Evolutionary conservation across 2,113 vertebrate species (phyloP).

Genomic region (Dicrurus megarhynchus): DNA sequence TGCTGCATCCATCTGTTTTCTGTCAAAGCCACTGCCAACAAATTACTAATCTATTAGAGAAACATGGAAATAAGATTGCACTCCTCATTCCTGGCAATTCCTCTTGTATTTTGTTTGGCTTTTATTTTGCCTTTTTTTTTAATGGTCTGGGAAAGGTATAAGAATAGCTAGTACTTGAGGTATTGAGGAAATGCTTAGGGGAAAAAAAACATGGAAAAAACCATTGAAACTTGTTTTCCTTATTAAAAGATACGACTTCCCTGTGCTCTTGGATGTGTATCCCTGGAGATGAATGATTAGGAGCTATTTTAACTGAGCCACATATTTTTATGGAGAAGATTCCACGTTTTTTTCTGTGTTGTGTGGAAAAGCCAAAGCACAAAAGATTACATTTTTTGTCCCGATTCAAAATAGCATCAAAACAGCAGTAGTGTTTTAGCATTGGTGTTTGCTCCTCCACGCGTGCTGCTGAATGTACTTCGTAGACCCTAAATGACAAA

Average conservation of each 20-base stretch:
- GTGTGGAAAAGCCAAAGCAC: not conserved
- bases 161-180: constrained; percentile 28
- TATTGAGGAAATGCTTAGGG: constrained; percentile 16
- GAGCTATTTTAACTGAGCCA: constrained; percentile 28
- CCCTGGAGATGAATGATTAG: constrained; percentile 45
- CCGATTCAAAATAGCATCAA: constrained; percentile 3
- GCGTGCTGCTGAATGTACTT: not conserved
- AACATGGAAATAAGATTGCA: constrained; percentile 78
- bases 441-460: not conserved
- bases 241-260: not conserved
- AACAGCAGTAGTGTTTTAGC: not conserved
- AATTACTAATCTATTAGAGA: constrained; percentile 89
- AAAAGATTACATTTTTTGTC: constrained; percentile 7
- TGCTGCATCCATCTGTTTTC: constrained; percentile 89
- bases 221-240: not conserved
- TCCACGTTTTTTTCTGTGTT: not conserved
- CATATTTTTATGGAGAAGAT: constrained; percentile 28
- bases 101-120: constrained; percentile 67
- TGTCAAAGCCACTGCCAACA: constrained; percentile 79
- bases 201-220: not conserved
- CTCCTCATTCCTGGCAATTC: constrained; percentile 71
- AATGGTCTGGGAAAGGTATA: constrained; percentile 6
- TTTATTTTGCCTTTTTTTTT: constrained; percentile 10
- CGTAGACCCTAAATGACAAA: not conserved
- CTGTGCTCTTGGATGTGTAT: not conserved